Evolutionary conservation across 2,113 vertebrate genomes (phyloP), one percentile per base, ranked within the genome.

Genomic region (Polypterus senegalus): DNA sequence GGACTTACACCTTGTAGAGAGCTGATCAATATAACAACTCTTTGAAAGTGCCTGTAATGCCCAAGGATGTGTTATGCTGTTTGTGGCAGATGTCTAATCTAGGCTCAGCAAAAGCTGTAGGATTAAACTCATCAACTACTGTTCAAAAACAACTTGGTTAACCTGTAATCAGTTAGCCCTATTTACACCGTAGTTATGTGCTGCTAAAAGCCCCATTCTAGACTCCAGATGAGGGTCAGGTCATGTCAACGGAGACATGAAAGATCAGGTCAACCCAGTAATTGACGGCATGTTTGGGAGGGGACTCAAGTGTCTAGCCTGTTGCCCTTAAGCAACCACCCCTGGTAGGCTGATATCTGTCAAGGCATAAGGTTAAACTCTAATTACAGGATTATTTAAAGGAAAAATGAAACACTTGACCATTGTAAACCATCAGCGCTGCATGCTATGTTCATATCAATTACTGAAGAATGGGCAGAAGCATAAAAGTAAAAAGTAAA

Each of bases 301-400:
- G 61, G 53, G n/a, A 46, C 54, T 62, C 61, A 62, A 56, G 48
- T 55, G 47, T 11, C 43, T 46, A 51, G 47, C 51, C 49, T 61
- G 60, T 61, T 48, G 5, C 6, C n/a, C 11, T 62, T 46, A 44
- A 48, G 59, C n/a, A 9, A 47, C 45, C 10, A 43, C 46, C 10
- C 52, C 53, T 56, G 61, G 61, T 47, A 62, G 52, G 10, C 9
- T 61, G 61, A 51, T 51, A 61, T 51, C 61, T 62, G 53, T 55
- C 51, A 54, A 6, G 53, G 48, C 53, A 9, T n/a, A 45, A 54
- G 61, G 51, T 53, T 55, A 9, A 54, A 46, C 44, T 54, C 49
- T 10, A 61, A 61, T 54, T 54, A 61, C 46, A 48, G 61, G 53
- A 55, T 55, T 47, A 56, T 8, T 47, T 46, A 9, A 56, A 51